Base-by-base conservation (phyloP, 2,113 vertebrate species). In the Seriola aureovittata region DNA sequence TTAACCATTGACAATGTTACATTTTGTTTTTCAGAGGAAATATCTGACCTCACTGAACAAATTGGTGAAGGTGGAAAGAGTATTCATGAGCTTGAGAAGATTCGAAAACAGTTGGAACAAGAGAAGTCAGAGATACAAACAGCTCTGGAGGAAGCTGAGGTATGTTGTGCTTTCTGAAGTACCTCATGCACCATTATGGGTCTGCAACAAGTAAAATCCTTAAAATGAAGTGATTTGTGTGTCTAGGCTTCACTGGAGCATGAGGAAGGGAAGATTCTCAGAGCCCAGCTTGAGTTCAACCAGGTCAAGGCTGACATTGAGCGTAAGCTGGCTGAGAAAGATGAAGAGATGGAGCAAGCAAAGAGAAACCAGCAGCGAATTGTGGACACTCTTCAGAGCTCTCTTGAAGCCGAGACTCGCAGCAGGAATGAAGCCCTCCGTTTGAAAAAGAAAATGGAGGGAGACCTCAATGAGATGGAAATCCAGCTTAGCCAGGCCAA, bases 231-330 rank as follows among this genome's bases (percentile, higher is more conserved):
- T 52, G 50, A n/a, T 8, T 54, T 40, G 11, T 57, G 13, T 54
- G 44, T 63, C 0, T 36, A 97, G 96, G 96, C 95, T 44, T 96
- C 97, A 0, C 92, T 98, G 88, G 97, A 99, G 78, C 97, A 98
- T 0, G 97, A 98, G 76, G 97, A 98, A 32, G 96, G 97, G 0
- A 98, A 98, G 92, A 98, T 98, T 85, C 87, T 98, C 13, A 84
- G 96, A 77, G 95, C 94, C 0, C 97, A 98, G 88, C 93, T 98
- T 57, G 97, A 98, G 90, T 94, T 97, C 76, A 96, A 92, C 89
- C 97, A 98, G 87, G 91, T 95, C 19, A 98, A 98, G 85, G 96
- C 96, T 0, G 97, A 98, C 8, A 93, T 96, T 0, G 97, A 98
- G 67, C 92, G 97, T 14, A 98, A 97, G 74, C 66, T 97, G 81